These are phyloP conservation scores for Fratercula arctica DNA, from an alignment of 2,797 vertebrate genomes.

Conservation along the genomic window DNA sequence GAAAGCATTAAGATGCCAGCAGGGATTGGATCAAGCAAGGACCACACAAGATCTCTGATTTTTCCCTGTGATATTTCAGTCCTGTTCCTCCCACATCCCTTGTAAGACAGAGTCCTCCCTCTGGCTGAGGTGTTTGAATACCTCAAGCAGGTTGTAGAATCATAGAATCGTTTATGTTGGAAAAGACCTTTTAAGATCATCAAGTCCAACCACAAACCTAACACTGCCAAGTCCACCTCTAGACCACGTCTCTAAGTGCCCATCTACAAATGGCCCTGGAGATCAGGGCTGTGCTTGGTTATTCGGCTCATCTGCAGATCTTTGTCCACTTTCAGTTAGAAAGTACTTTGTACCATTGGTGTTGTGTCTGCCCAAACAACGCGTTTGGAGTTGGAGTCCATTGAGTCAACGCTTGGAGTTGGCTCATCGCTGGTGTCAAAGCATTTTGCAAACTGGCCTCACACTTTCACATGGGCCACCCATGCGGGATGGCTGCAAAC, in stretches of 20 bases:
- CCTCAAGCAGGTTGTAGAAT: not conserved
- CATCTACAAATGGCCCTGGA: not conserved
- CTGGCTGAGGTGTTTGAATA: not conserved
- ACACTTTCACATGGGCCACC: not conserved
- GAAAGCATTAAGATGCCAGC: not conserved
- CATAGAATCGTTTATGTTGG: not conserved
- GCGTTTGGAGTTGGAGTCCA: not conserved
- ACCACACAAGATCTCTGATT: not conserved
- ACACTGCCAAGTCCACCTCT: not conserved
- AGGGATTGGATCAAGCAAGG: not conserved
- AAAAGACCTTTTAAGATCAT: not conserved
- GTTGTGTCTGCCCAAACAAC: not conserved
- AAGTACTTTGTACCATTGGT: not conserved
- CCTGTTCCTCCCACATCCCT: rapidly evolving
- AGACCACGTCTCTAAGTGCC: not conserved
- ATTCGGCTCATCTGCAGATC: not conserved
- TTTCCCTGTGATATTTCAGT: not conserved
- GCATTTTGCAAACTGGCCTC: not conserved
- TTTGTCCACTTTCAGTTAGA: not conserved
- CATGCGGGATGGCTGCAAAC: not conserved
- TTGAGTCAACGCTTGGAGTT: not conserved
- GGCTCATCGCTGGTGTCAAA: not conserved
- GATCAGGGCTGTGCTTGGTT: not conserved
- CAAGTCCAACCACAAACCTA: not conserved
- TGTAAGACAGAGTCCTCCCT: not conserved